Base-by-base conservation (phyloP, 2,888 invertebrate genomes). In the Amiota communis region DNA sequence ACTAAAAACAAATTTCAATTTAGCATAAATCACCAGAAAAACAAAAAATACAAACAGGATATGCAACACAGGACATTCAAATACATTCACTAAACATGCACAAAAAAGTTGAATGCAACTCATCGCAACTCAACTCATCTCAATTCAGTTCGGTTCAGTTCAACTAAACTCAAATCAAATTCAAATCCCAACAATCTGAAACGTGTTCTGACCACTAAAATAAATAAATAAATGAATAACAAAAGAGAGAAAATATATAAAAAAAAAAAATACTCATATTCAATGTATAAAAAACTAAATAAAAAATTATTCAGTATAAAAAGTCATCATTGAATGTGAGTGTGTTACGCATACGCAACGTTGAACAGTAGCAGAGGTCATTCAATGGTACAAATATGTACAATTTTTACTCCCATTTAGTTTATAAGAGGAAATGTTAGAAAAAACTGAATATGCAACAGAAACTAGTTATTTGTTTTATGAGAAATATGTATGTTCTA, bases 151-250 rank as follows among this genome's bases (percentile, higher is more conserved):
- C 23, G 23, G 23, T 23, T 23, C 23, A 23, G 23, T 23, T 23
- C 23, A 23, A 23, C 23, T 23, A 2, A 23, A 23, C 23, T 23
- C 23, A 23, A 23, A 23, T 23, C 36, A 36, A 36, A 36, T 36
- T 36, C 68, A 80, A 83, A 83, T 78, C 80, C 76, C 78, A 79
- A 79, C 85, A 83, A 83, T 83, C 79, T 80, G 67, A 78, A 79
- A 83, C 84, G 83, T 85, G 85, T 80, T 81, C 73, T 9, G 73
- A 76, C 77, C 78, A 76, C 77, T 73, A 75, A 73, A 74, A 74
- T 57, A 69, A 64, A 59, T 65, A 70, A 79, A 80, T 78, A 73
- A 65, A 65, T n/a, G 12, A 65, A 47, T 15, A 20, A 64, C 64
- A 64, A 48, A 65, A 65, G 23, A 12, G 59, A 17, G 23, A 59